Evolutionary conservation across 2,888 invertebrate genomes (phyloP).

Genomic region (Arrhopalites spinosus): DNA sequence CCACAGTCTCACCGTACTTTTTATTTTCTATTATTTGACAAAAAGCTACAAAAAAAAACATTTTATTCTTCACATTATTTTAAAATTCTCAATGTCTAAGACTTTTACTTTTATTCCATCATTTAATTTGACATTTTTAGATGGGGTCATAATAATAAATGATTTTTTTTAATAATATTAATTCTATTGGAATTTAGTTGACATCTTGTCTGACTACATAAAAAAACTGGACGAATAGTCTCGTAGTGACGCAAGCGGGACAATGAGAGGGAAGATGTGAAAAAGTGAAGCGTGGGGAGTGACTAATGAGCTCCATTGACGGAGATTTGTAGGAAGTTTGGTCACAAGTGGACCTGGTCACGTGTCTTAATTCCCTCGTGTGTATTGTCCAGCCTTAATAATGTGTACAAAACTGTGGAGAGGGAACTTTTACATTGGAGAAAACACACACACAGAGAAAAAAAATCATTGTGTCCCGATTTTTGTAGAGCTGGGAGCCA

Average conservation of each 20-base stretch:
- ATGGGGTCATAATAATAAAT: too few species aligned
- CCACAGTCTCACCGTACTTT: too few species aligned
- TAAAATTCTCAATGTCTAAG: too few species aligned
- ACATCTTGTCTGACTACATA: not conserved
- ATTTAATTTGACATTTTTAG: too few species aligned
- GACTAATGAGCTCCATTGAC: conserved; percentile 44
- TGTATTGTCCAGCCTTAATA: conserved; percentile 41
- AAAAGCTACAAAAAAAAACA: too few species aligned
- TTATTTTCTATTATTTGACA: too few species aligned
- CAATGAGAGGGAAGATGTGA: too few species aligned
- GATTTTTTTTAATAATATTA: not conserved
- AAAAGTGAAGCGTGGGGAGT: conserved; percentile 29
- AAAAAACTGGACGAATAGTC: conserved; percentile 1
- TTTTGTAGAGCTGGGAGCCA: not conserved
- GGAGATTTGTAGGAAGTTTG: conserved; percentile 35
- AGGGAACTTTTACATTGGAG: too few species aligned
- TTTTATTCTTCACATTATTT: too few species aligned
- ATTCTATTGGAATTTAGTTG: not conserved
- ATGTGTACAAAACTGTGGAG: conserved; percentile 37
- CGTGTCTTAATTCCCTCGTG: conserved; percentile 40
- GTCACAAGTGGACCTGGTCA: conserved; percentile 40
- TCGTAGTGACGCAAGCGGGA: conserved; percentile 6
- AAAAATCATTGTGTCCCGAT: not conserved
- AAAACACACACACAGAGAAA: too few species aligned
- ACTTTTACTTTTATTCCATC: too few species aligned